Percentiles rank a stretch among this genome's conserved stretches.
Evolutionary conservation across 2,113 vertebrate species (phyloP).

Genomic region (Dasyornis broadbenti): DNA sequence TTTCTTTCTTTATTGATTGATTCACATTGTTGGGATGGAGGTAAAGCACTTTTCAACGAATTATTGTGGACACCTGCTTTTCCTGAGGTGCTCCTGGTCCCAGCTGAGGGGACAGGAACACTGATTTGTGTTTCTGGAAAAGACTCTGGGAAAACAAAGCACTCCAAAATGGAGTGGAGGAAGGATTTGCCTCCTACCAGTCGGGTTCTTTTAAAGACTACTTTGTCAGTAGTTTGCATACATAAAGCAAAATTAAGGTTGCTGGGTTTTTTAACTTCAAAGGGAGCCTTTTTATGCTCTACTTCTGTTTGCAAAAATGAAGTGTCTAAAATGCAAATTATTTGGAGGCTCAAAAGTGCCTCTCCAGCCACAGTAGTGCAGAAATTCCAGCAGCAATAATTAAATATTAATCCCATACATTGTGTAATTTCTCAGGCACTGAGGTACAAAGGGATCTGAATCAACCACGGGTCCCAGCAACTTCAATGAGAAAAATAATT

Average conservation of each 20-base stretch:
- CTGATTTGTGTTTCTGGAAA: background rate
- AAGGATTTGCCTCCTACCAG: background rate
- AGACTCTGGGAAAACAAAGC: background rate
- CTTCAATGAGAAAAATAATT: background rate
- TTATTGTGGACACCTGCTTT: background rate
- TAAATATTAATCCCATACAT: background rate
- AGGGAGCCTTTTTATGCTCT: background rate
- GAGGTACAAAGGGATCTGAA: background rate
- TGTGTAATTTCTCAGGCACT: background rate
- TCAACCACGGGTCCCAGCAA: fast-evolving
- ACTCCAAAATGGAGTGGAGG: background rate
- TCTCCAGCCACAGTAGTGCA: background rate
- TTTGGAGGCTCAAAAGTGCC: background rate
- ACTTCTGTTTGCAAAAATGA: background rate
- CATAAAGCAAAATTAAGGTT: background rate
- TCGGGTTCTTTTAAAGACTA: background rate
- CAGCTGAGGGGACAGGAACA: background rate
- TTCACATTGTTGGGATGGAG: background rate
- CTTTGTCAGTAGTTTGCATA: background rate
- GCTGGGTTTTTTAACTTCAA: background rate
- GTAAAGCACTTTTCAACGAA: background rate
- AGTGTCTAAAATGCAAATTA: background rate
- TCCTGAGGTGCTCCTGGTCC: background rate
- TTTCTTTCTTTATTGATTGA: background rate
- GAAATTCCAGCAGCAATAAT: background rate